These are phyloP conservation scores for Petrosia ficiformis DNA, from an alignment of 37 sponge, comb jelly and placozoan genomes.

Conservation along the genomic window DNA sequence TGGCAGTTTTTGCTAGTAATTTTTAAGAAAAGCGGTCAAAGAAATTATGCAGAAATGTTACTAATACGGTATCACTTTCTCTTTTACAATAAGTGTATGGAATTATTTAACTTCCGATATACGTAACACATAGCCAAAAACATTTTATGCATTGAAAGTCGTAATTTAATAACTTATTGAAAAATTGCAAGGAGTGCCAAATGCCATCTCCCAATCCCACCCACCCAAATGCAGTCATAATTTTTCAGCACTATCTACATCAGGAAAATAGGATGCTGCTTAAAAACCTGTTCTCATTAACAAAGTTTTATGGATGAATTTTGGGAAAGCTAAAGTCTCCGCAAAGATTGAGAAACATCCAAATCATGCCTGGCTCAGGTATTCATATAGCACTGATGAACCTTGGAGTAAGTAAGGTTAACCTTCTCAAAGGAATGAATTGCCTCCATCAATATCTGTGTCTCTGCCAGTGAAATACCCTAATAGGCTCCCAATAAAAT, in stretches of 20 bases:
- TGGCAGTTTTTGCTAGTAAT: too few relatives aligned
- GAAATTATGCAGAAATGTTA: too few relatives aligned
- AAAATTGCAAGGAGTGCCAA: too few relatives aligned
- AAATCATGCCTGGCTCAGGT: constrained; percentile 9
- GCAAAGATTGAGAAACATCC: constrained; percentile 2
- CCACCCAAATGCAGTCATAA: too few relatives aligned
- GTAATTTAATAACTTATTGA: too few relatives aligned
- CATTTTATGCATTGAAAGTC: too few relatives aligned
- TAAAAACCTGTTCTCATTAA: constrained; percentile 1
- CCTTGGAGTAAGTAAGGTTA: constrained; percentile 8
- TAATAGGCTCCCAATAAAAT: constrained; percentile 33
- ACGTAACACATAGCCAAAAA: neutral
- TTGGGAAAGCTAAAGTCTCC: neutral
- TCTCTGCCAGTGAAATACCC: constrained; percentile 25
- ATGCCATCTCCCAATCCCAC: too few relatives aligned
- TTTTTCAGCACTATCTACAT: too few relatives aligned
- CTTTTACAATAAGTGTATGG: too few relatives aligned
- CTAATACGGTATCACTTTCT: too few relatives aligned
- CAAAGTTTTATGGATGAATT: constrained; percentile 8
- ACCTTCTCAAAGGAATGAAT: constrained; percentile 28
- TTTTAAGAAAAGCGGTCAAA: too few relatives aligned
- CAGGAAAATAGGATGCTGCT: neutral
- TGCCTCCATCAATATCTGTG: constrained; percentile 9
- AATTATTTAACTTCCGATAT: too few relatives aligned
- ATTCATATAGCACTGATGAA: neutral